A percentile compares a stretch with the other conserved stretches of the same genome.
Conservation (phyloP, 2,113 vertebrate species). For the Lontra canadensis region DNA sequence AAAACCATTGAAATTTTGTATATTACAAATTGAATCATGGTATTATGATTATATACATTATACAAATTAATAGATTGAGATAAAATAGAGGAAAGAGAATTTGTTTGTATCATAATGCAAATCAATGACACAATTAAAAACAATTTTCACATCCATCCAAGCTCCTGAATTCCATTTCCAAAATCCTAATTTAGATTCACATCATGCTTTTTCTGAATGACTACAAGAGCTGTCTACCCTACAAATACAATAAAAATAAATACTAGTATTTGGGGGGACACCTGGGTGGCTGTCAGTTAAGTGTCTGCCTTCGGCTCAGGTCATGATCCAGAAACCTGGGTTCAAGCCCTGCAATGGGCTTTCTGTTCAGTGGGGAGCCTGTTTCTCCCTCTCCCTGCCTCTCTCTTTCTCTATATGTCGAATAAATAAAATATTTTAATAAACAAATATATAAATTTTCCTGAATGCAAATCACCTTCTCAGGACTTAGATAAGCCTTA, state of each 20-base stretch:
- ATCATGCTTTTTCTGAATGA: background rate
- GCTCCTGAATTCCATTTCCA: background rate
- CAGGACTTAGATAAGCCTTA: background rate
- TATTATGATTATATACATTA: background rate
- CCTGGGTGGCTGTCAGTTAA: background rate
- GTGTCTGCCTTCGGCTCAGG: background rate
- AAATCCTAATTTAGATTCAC: background rate
- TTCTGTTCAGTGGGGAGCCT: background rate
- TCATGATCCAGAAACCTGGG: background rate
- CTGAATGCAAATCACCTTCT: background rate
- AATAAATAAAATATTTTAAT: background rate
- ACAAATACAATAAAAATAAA: background rate
- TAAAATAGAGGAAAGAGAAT: background rate
- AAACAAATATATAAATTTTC: background rate
- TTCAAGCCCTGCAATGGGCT: too few relatives aligned
- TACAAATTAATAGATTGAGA: background rate
- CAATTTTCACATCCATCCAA: background rate
- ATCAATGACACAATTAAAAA: background rate
- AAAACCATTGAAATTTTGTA: background rate
- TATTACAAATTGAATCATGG: background rate
- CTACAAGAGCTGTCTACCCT: background rate
- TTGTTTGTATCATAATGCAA: background rate
- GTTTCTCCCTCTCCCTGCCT: background rate
- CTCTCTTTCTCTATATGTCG: background rate
- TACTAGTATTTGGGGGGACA: background rate